Base-by-base conservation (phyloP, 2,888 invertebrate genomes). In the Caenorhabditis sp. region DNA sequence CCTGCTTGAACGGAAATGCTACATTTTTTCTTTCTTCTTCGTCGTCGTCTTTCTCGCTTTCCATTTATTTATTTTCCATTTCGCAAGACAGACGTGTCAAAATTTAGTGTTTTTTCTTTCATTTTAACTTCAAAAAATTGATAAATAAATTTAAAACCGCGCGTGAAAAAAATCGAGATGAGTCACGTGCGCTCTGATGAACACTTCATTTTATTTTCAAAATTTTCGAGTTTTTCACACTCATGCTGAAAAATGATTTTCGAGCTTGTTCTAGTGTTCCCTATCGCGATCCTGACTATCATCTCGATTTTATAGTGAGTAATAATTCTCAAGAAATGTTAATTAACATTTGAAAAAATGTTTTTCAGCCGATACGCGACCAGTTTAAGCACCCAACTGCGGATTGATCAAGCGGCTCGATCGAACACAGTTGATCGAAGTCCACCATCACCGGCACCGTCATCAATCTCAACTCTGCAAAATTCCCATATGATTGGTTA, bases 301-400 rank as follows among this genome's bases (percentile, higher is more conserved):
- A 43, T 59, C 14, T 59, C 59, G 38, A 23, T 43, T 23, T 23
- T 59, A 23, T 38, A 59, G 59, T 59, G 31, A 59, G 43, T 17
- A 14, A n/a, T 23, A 20, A 25, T 43, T 14, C 43, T 17, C 43
- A 43, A 43, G 17, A 43, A 43, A 17, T 43, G 7, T 36, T 36
- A 5, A 52, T 8, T 49, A 20, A 49, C 4, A 49, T 17, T 31
- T 31, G 31, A 31, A 31, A n/a, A n/a, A n/a, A n/a, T n/a, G n/a
- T n/a, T 21, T 59, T 80, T 64, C 74, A 74, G 74, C 53, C 83
- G 83, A 50, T 84, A 84, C 75, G 80, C 78, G 21, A 84, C 80
- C 21, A 83, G 83, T 36, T 71, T 84, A 23, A 80, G 80, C 49
- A 82, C 84, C 21, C 84, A 84, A 68, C 63, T 84, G 50, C 68